These are phyloP conservation scores for Rhimphoctona megacephalus DNA, from an alignment of 2,888 invertebrate species.

Conservation along the genomic window DNA sequence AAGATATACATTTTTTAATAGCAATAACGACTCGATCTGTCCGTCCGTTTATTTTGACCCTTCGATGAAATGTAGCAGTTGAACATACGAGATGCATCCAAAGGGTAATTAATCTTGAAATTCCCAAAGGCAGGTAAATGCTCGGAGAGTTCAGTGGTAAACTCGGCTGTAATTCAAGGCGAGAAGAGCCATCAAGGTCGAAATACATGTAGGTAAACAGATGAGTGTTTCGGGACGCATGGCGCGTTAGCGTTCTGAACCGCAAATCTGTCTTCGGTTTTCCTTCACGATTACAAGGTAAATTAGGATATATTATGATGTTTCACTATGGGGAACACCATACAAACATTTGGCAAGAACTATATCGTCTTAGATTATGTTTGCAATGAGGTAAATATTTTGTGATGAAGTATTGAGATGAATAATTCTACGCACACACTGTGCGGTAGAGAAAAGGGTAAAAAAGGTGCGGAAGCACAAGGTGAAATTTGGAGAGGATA, in stretches of 20 bases:
- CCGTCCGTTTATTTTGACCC: neutral
- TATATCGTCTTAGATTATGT: neutral
- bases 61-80: neutral
- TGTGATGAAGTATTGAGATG: neutral
- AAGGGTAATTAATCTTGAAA: constrained; percentile 41
- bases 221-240: constrained; percentile 59
- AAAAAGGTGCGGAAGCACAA: constrained; percentile 26
- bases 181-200: constrained; percentile 39
- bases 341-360: neutral
- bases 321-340: neutral
- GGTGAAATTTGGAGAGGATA: constrained; percentile 20
- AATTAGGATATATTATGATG: constrained; percentile 55
- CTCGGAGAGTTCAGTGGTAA: constrained; percentile 29
- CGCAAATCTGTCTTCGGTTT: constrained; percentile 32
- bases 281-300: constrained; percentile 17
- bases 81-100: constrained; percentile 5
- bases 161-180: constrained; percentile 13
- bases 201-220: constrained; percentile 36
- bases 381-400: neutral
- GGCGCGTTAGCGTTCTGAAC: constrained; percentile 9
- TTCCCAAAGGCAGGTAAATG: constrained; percentile 27
- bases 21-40: neutral
- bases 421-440: neutral
- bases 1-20: neutral
- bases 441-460: no score